phyloP scores from a whole-genome alignment of 2,113 vertebrate species.

The Spheniscus mendiculus region DNA sequence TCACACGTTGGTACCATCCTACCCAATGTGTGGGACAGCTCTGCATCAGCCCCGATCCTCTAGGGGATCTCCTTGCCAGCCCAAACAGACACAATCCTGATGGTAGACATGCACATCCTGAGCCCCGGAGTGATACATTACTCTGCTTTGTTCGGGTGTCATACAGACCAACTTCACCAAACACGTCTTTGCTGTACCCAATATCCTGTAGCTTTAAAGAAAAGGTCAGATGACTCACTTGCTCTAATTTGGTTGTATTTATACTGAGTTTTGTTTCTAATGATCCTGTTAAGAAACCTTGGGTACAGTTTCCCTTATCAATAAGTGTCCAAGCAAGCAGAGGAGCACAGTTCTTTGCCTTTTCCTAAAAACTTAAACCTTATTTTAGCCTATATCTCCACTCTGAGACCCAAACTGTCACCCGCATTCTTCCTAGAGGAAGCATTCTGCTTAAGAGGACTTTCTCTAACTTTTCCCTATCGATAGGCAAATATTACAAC shows the following conservation, averaged over 20 bases:
- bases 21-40: accelerated
- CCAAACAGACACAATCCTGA: neutral
- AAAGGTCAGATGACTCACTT: neutral
- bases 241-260: neutral
- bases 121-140: neutral
- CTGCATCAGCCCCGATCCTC: neutral
- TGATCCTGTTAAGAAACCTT: neutral
- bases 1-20: neutral
- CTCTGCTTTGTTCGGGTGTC: neutral
- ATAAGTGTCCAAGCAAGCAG: neutral
- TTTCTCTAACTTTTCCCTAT: neutral
- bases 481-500: accelerated
- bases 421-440: neutral
- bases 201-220: neutral
- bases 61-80: neutral
- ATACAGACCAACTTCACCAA: neutral
- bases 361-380: neutral
- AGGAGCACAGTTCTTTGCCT: neutral
- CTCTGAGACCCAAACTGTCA: neutral
- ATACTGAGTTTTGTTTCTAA: neutral
- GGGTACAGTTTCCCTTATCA: neutral
- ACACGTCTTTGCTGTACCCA: neutral
- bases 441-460: neutral
- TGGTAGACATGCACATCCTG: neutral
- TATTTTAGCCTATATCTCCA: neutral